Percentiles rank a stretch among this genome's conserved stretches.
phyloP scores from a whole-genome alignment of 92 coral and sea anemone species.

The Heteractis magnifica region DNA sequence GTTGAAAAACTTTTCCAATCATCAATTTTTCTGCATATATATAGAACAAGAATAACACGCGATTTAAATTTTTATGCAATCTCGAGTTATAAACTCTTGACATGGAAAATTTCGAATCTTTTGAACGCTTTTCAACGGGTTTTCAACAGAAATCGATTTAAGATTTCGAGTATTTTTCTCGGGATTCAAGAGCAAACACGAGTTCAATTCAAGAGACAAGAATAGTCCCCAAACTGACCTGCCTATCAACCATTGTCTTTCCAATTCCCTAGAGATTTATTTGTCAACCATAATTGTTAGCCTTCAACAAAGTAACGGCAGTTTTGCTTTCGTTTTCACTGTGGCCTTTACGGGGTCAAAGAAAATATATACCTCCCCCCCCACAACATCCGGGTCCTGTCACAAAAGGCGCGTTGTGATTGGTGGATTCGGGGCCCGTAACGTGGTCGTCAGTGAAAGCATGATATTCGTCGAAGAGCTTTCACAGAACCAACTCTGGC shows the following conservation, averaged over 20 bases:
- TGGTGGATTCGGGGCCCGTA: constrained; percentile 98
- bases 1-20: background rate
- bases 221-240: constrained; percentile 4
- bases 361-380: constrained; percentile 59
- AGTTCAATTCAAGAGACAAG: background rate
- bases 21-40: constrained; percentile 1
- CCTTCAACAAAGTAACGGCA: constrained; percentile 22
- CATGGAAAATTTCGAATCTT: background rate
- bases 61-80: background rate
- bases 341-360: constrained; percentile 60
- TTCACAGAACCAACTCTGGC: constrained; percentile 81
- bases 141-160: background rate
- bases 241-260: constrained; percentile 14
- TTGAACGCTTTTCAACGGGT: no score
- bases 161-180: background rate
- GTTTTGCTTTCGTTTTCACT: background rate
- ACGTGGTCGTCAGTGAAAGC: constrained; percentile 99
- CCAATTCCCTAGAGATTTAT: constrained; percentile 29
- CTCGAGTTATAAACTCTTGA: background rate
- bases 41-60: background rate
- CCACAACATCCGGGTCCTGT: constrained; percentile 93
- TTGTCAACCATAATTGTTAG: constrained; percentile 32
- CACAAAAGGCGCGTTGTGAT: constrained; percentile 78
- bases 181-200: background rate
- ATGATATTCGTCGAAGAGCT: constrained; percentile 98